phyloP scores from a whole-genome alignment of 2,888 invertebrate genomes.

The Xanthostigma xanthostigma region DNA sequence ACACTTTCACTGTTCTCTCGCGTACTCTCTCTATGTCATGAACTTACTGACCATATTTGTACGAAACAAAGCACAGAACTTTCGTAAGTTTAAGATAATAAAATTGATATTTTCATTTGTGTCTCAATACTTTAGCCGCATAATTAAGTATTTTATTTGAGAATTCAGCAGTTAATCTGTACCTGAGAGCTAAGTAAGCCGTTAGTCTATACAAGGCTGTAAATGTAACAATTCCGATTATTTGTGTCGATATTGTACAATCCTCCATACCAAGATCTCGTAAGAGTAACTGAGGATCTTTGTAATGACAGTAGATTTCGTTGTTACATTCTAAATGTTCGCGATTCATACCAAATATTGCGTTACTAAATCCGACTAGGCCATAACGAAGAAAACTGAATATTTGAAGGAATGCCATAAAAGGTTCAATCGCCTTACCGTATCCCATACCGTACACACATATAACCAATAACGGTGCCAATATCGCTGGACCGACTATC shows the following conservation, averaged over 20 bases:
- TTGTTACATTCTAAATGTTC: constrained; percentile 4
- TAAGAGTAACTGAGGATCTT: constrained; percentile 4
- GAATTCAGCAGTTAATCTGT: constrained; percentile 37
- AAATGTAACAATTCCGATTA: constrained; percentile 39
- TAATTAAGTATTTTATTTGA: constrained; percentile 38
- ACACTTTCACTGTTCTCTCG: too few species aligned
- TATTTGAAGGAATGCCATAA: constrained; percentile 39
- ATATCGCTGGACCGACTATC: constrained; percentile 38
- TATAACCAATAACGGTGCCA: constrained; percentile 39
- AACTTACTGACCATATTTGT: too few species aligned
- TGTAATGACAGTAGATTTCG: constrained; percentile 9
- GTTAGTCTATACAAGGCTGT: constrained; percentile 36
- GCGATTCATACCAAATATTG: constrained; percentile 6
- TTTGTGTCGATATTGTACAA: constrained; percentile 32
- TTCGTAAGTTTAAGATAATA: too few species aligned
- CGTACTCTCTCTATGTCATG: too few species aligned
- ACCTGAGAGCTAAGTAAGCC: constrained; percentile 41
- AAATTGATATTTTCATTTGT: constrained; percentile 22
- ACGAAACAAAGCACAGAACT: too few species aligned
- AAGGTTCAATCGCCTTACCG: constrained; percentile 33
- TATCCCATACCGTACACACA: constrained; percentile 49
- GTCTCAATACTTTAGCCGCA: constrained; percentile 36
- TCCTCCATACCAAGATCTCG: constrained; percentile 8
- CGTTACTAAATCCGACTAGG: constrained; percentile 34
- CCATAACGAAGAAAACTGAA: constrained; percentile 52